A percentile compares a stretch with the other conserved stretches of the same genome.
Conservation (phyloP, 2,888 invertebrate genomes). For the Argyra leucocephala region DNA sequence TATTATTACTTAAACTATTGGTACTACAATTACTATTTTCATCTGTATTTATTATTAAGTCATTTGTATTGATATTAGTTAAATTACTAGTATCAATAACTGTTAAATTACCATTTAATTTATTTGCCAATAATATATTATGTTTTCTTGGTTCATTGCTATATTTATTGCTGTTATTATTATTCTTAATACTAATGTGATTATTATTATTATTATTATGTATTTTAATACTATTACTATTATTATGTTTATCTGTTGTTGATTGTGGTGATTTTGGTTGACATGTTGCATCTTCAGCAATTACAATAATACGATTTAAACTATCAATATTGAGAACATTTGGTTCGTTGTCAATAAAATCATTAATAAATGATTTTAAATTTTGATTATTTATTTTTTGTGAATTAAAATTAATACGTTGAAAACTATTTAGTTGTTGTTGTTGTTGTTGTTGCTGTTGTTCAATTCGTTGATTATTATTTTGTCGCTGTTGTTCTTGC, state of each 20-base stretch:
- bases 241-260: background rate
- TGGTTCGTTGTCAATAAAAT: background rate
- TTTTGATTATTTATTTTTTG: background rate
- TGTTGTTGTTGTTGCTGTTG: no score
- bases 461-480: background rate
- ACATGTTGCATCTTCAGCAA: conserved; percentile 14
- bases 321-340: background rate
- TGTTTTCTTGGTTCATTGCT: background rate
- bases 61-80: background rate
- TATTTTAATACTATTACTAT: conserved; percentile 6
- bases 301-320: background rate
- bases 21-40: conserved; percentile 2
- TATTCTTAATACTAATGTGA: background rate
- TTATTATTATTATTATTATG: background rate
- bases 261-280: conserved; percentile 14
- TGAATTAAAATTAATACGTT: background rate
- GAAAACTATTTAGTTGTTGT: background rate
- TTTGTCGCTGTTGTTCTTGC: conserved; percentile 15
- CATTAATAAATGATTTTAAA: background rate
- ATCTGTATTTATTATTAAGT: background rate
- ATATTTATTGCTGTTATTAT: background rate
- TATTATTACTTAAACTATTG: conserved; percentile 4
- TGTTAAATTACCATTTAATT: background rate
- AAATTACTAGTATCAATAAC: background rate
- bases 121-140: background rate